Evolutionary conservation across 2,888 invertebrate species (phyloP), one percentile per base, ranked within the genome.

Genomic region (Ypsolopha scabrella): DNA sequence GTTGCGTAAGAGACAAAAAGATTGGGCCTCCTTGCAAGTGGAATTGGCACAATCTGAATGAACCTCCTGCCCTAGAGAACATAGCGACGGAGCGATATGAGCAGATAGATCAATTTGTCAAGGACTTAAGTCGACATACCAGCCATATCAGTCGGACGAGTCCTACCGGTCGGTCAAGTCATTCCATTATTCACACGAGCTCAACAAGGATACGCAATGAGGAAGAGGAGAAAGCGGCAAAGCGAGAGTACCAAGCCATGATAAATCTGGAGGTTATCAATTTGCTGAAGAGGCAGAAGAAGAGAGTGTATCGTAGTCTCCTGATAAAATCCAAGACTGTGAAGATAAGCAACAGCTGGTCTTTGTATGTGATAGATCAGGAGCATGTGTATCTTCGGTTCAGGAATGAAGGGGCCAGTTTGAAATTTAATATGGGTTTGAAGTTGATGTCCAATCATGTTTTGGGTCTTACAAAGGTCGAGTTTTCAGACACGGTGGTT

Each of bases 31-130:
- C 62, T 0, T 55, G 65, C 11, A 61, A 55, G 6, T 79, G 79
- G 78, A 72, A 73, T 52, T 80, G 78, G 79, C 73, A 80, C 52
- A 56, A 57, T 0, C 55, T 78, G 24, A 78, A 80, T 47, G 76
- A 78, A 0, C 78, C 78, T 0, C 75, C 76, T 0, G 58, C 63
- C 6, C 53, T 74, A 4, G 13, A 43, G 43, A 14, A 9, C 24
- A 24, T 4, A 24, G 24, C 24, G 24, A 24, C 24, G 24, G 24
- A 24, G 24, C 24, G 4, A 3, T 24, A 24, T 4, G 24, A 24
- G 24, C 24, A 24, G 24, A 24, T 24, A 24, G 24, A 24, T 24
- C 24, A 24, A 4, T 2, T 24, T 24, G 24, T 24, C 24, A 24
- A 24, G 4, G 24, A 24, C 24, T 3, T 24, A 4, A 24, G 2